Evolutionary conservation across 1,140 invertebrate genomes (phyloP), one percentile per base, ranked within the genome.

Genomic region (Dryas iulia): DNA sequence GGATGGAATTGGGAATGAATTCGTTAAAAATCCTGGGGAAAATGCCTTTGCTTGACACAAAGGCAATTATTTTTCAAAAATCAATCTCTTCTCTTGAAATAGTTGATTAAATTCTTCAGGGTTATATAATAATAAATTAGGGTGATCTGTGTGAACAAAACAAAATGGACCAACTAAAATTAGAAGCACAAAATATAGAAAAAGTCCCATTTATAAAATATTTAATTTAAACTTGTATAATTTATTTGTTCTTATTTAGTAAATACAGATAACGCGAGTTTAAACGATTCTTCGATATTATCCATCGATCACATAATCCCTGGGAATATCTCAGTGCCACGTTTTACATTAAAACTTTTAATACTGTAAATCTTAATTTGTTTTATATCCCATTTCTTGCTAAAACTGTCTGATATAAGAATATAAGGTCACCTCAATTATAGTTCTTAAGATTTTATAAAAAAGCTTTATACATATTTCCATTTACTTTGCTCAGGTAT

Each of bases 301-400:
- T 47, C 39, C 18, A 47, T 39, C 1, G 18, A 59, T 24, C n/a
- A 35, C 11, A 35, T 60, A 60, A 61, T 61, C 59, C 21, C 14
- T 6, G 0, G 12, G 24, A 11, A 26, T 4, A 10, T 25, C 26
- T 11, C 21, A 61, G 23, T 18, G 25, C 39, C 59, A 61, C 25
- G 59, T 61, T 61, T 61, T 33, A 56, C 12, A 56, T 64, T 63
- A 33, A 65, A 65, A 52, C 6, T 60, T 56, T 54, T 56, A 64
- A 64, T 64, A 58, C 30, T 35, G 11, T 56, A 25, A 56, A 56
- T 25, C 53, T 25, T 11, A 56, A 56, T 14, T 56, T 25, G 53
- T 56, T 56, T 26, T 56, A 25, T 1, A 26, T 21, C 39, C 18
- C 2, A 0, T 1, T 47, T 47, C 7, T 47, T 47, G 39, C 18